Conservation (phyloP, 30 jellyfish, hydroid and myxozoan species). For the Aurelia sp. region DNA sequence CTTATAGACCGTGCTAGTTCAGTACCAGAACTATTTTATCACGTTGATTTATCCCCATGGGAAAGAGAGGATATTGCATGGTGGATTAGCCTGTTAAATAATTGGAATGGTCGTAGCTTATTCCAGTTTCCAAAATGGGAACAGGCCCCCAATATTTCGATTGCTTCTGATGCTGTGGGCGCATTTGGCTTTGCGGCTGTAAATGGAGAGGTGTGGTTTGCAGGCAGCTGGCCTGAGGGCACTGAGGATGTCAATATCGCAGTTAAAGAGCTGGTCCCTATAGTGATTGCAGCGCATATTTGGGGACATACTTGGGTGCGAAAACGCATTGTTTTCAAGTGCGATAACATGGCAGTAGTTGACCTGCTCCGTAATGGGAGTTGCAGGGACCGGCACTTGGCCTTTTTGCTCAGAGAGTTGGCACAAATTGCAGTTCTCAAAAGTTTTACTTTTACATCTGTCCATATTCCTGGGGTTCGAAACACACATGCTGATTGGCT, state of each 20-base stretch:
- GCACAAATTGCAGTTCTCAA: not conserved
- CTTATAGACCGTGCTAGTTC: not conserved
- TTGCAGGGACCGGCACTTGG: not conserved
- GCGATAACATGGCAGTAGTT: constrained; percentile 18
- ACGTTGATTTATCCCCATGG: not conserved
- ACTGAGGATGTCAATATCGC: not conserved
- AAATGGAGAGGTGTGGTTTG: not conserved
- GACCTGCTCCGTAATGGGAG: not conserved
- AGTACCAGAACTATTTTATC: not conserved
- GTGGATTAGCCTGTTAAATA: constrained; percentile 5
- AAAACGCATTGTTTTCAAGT: not conserved
- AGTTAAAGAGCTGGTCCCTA: constrained; percentile 28
- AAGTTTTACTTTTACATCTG: not conserved
- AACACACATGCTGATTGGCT: constrained; percentile 10
- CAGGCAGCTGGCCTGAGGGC: constrained; percentile 6
- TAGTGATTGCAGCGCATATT: constrained; percentile 19
- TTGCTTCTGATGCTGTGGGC: constrained; percentile 27
- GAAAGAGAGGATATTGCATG: constrained; percentile 17
- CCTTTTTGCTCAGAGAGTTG: not conserved
- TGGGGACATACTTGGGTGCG: constrained; percentile 25
- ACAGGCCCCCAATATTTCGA: not conserved
- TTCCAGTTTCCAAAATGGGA: not conserved
- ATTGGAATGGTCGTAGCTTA: constrained; percentile 15
- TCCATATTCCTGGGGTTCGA: not conserved
- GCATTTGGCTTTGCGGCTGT: constrained; percentile 12